Conservation (phyloP, 2,888 invertebrate genomes). For the Callyntrura guangdongensis region DNA sequence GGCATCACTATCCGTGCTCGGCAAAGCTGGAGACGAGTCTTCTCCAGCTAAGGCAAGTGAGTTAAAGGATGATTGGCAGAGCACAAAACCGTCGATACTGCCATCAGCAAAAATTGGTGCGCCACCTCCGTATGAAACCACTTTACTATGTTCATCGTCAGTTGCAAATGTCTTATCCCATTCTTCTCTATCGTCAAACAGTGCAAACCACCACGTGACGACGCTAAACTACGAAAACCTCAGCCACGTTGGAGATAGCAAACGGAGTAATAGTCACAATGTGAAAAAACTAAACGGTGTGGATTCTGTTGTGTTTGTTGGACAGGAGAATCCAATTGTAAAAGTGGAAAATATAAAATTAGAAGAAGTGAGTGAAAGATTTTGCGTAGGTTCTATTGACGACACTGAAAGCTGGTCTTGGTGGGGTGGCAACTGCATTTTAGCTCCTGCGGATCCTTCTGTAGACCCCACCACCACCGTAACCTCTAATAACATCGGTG, state of each 20-base stretch:
- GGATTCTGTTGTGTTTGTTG: constrained; percentile 57
- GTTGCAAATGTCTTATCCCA: constrained; percentile 31
- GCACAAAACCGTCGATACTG: constrained; percentile 47
- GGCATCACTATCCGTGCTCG: constrained; percentile 51
- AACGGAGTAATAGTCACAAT: constrained; percentile 41
- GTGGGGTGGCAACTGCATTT: constrained; percentile 78
- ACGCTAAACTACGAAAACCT: constrained; percentile 17
- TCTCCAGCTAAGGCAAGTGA: constrained; percentile 71
- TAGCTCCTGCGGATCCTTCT: constrained; percentile 66
- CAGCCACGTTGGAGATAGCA: neutral
- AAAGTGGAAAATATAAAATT: constrained; percentile 62
- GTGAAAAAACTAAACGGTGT: constrained; percentile 53
- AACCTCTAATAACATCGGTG: neutral
- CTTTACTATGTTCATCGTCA: constrained; percentile 50
- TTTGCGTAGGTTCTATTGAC: constrained; percentile 69
- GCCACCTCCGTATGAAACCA: constrained; percentile 53
- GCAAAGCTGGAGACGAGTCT: constrained; percentile 72
- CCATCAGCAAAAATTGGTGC: constrained; percentile 56
- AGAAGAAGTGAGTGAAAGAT: constrained; percentile 59
- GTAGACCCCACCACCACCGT: constrained; percentile 45
- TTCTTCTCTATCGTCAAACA: constrained; percentile 51
- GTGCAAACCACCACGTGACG: constrained; percentile 67
- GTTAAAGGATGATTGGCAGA: constrained; percentile 73
- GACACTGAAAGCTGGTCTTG: constrained; percentile 78
- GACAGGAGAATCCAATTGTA: constrained; percentile 50